Evolutionary conservation across 2,797 vertebrate species (phyloP), one percentile per base, ranked within the genome.

Genomic region (Echiichthys vipera): DNA sequence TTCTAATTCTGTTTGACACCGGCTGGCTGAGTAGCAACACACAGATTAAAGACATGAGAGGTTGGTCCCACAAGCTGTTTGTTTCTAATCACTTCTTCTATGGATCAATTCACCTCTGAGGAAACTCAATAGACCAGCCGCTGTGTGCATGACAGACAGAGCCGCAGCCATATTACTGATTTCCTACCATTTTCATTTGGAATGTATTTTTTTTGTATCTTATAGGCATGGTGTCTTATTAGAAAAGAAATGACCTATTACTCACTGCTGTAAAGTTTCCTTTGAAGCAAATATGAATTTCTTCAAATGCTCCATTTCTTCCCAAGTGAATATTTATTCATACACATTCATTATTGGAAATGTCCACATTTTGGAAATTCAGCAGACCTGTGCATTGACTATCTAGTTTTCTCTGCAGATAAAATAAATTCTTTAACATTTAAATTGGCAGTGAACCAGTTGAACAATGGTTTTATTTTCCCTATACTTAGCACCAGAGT

Each of bases 131-230:
- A 88, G 71, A 84, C 50, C 58, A 37, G 79, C 70, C 22, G 25
- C 78, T 36, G 30, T 56, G 93, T 89, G 87, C 94, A 91, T 94
- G 94, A 91, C 88, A 7, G 32, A 59, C 37, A 20, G 62, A 36
- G 51, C 57, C 47, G 29, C 69, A 9, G 75, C 58, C 81, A 15
- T 46, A 92, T 94, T 95, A 94, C 71, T 64, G 59, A 18, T 65
- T 61, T 78, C 67, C 77, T 62, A 50, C 71, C 40, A 40, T 84
- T 83, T 85, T 57, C 51, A 71, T 80, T 67, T 42, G 18, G 25
- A 78, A 45, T 51, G 71, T 71, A 77, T 69, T 72, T 24, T 64
- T 42, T 55, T 69, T 36, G n/a, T n/a, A 70, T 75, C 42, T 59
- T 37, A 40, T n/a, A 58, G 76, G 20, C 56, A 27, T 63, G 29